These are phyloP conservation scores for Bombus affinis DNA, from an alignment of 1,140 invertebrate genomes.

Conservation along the genomic window DNA sequence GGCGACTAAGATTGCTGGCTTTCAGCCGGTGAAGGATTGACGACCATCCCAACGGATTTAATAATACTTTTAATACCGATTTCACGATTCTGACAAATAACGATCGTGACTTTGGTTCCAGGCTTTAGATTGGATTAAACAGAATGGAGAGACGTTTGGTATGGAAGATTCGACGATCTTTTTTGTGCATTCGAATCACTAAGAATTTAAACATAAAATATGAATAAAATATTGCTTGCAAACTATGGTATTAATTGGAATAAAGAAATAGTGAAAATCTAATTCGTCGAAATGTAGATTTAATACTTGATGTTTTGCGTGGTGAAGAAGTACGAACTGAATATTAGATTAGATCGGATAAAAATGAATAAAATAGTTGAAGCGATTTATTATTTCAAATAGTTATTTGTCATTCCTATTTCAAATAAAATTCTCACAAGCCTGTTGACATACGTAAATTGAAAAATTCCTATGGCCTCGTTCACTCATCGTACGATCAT, in stretches of 20 bases:
- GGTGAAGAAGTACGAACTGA: neutral
- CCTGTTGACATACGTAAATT: neutral
- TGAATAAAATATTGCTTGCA: too few relatives aligned
- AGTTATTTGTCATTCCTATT: neutral
- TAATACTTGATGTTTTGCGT: too few relatives aligned
- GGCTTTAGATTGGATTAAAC: neutral
- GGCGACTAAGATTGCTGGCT: too few relatives aligned
- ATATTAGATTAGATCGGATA: neutral
- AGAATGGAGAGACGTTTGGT: neutral
- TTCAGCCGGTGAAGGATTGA: neutral
- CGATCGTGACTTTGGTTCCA: neutral
- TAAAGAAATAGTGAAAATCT: too few relatives aligned
- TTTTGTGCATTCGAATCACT: too few relatives aligned
- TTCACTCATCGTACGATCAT: neutral
- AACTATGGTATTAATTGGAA: too few relatives aligned
- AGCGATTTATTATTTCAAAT: neutral
- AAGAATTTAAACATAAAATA: too few relatives aligned
- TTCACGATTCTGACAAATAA: neutral
- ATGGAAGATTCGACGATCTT: too few relatives aligned
- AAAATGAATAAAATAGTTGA: neutral
- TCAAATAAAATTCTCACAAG: neutral
- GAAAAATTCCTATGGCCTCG: neutral
- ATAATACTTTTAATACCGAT: neutral
- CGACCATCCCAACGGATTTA: neutral
- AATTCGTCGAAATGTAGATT: too few relatives aligned